Base-by-base conservation (phyloP, 2,113 vertebrate species). In the Oncorhynchus gorbuscha region DNA sequence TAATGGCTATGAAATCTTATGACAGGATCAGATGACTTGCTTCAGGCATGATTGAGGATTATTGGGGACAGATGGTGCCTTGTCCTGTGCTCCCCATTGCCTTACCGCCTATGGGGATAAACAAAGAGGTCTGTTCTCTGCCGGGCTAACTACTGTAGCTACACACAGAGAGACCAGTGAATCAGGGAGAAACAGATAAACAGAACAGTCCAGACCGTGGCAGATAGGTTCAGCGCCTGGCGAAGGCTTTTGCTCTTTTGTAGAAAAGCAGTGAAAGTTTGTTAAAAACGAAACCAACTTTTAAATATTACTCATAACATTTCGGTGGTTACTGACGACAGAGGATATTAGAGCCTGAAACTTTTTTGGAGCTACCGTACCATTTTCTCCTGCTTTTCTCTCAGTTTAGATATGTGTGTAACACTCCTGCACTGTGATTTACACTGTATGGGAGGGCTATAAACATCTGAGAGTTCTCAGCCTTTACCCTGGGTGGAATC, bases 11-110 rank as follows among this genome's bases (percentile, higher is more conserved):
- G 76, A 79, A 67, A 73, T 79, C 74, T 68, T 69, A 67, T 83
- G 78, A 80, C 71, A 24, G 75, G 73, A 77, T 86, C 80, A 86
- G 76, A 69, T 80, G 80, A 84, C 80, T 76, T 65, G 45, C 65
- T 69, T 4, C 48, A 67, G 65, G 66, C 74, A 11, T 26, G 32
- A 9, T 20, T 32, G 32, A 51, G 72, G 28, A 61, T 76, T 71
- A 83, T 73, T 76, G 69, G 76, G 68, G 66, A 73, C 79, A 84
- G 79, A 71, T 84, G 82, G 69, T 76, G 51, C 58, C 5, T 9
- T 22, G 55, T 61, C 67, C 61, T 35, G 28, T 59, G 78, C 73
- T 58, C 22, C 73, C 30, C 24, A 14, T 20, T 22, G 72, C 32
- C 55, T 73, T 30, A 24, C 28, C 4, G 67, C 67, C 67, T 69